A percentile compares a stretch with the other conserved stretches of the same genome.
phyloP scores from a whole-genome alignment of 1,140 invertebrate genomes.

The Hermatobates lingyangjiaoensis region DNA sequence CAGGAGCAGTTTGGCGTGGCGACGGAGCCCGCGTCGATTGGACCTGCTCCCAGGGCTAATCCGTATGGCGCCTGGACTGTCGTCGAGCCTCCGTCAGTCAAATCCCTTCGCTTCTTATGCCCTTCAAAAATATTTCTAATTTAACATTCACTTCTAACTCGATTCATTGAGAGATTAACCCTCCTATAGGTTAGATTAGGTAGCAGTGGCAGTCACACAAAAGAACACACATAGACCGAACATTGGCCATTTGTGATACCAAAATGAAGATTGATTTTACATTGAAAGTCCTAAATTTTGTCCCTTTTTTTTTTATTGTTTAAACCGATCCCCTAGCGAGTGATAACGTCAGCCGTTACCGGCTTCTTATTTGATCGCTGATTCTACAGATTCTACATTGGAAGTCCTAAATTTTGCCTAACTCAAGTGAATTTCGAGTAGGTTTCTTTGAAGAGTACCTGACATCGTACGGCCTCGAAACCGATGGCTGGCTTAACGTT shows the following conservation, averaged over 20 bases:
- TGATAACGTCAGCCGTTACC: no score
- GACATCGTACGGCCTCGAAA: no score
- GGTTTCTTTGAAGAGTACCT: no score
- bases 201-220: not conserved
- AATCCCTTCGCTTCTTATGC: not conserved
- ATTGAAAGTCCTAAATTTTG: no score
- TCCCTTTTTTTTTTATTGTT: no score
- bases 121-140: not conserved
- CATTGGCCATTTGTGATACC: not conserved
- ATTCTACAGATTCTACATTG: no score
- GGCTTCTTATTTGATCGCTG: no score
- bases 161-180: not conserved
- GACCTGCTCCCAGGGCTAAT: slow-evolving; percentile 26
- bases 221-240: not conserved
- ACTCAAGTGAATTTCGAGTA: no score
- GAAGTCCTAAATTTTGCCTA: no score
- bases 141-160: not conserved
- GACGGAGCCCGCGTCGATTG: slow-evolving; percentile 19
- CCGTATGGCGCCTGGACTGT: slow-evolving; percentile 44
- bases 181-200: not conserved
- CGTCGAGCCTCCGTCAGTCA: slow-evolving; percentile 30
- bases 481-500: no score
- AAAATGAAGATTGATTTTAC: not conserved
- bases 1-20: slow-evolving; percentile 6
- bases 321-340: no score